Evolutionary conservation across 2,797 vertebrate species (phyloP).

Genomic region (Enteromius anoplus): DNA sequence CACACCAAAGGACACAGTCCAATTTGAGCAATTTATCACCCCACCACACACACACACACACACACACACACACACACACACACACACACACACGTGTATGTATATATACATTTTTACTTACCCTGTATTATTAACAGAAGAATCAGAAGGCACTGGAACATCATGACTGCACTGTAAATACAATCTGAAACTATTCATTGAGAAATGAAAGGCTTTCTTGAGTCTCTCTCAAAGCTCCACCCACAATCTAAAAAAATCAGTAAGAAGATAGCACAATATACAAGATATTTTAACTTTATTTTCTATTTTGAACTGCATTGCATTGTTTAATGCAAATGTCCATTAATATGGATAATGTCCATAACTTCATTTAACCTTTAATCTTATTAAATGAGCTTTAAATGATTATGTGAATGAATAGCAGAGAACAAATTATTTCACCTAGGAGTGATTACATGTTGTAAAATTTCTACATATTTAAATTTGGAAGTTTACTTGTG

Average conservation of each 20-base stretch:
- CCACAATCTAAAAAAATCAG: neutral
- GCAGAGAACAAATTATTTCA: neutral
- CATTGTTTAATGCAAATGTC: neutral
- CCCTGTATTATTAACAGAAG: neutral
- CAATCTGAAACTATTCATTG: neutral
- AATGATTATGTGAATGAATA: no score
- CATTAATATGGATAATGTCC: neutral
- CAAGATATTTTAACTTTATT: neutral
- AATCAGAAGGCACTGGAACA: conserved; percentile 5
- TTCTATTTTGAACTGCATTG: neutral
- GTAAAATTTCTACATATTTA: neutral
- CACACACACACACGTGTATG: neutral
- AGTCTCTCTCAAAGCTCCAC: neutral
- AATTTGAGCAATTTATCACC: no score
- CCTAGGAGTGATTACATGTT: neutral
- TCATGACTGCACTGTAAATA: neutral
- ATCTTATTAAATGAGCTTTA: no score
- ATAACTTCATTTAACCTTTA: neutral
- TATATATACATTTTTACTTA: neutral
- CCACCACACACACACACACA: no score
- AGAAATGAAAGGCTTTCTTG: neutral
- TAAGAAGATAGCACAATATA: neutral
- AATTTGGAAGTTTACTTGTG: neutral
- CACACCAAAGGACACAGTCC: no score
- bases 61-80: no score